Evolutionary conservation across 1,140 invertebrate genomes (phyloP), one percentile per base, ranked within the genome.

Genomic region (Calephelis virginiensis): DNA sequence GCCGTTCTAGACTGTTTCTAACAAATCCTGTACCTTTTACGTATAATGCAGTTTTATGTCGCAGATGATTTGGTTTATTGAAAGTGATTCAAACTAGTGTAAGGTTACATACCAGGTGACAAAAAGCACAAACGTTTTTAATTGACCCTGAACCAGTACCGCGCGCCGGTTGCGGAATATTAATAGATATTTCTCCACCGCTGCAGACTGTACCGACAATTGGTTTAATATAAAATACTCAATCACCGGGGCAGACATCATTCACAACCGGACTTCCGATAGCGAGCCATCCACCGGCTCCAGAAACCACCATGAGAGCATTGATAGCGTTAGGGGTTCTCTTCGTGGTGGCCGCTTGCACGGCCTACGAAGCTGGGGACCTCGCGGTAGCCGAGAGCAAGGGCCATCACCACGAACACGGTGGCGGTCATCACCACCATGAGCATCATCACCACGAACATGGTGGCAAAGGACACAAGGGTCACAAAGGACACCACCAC

Each of bases 401-500:
- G 65, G 82, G 92, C 2, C 80, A 80, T 8, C 82, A 88, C 69
- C 84, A 90, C 66, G 82, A 92, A 73, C 87, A 91, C 59, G 81
- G 91, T 40, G 93, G 93, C 28, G 92, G 92, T 0, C 88, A 91
- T 13, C 87, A 93, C 5, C 92, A 93, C 64, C 92, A 93, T 67
- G 79, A 79, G 3, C 90, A 92, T 53, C 92, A 92, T 67, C 92
- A 93, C 68, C 86, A 89, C 46, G 83, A 87, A 0, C 88, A 93
- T 61, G 93, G 92, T 4, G 85, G 92, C n/a, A 91, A 93, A 50
- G 92, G 82, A 0, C 84, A 92, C 49, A 92, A 93, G 59, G 91
- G 91, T 0, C 87, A 93, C 80, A 91, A 93, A 64, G 81, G 92
- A 0, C 89, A 94, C 47, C 94, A 94, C 70, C 90, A 93, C 59